Evolutionary conservation across 2,113 vertebrate genomes (phyloP), one percentile per base, ranked within the genome.

Genomic region (Gnathonemus longibarbis): DNA sequence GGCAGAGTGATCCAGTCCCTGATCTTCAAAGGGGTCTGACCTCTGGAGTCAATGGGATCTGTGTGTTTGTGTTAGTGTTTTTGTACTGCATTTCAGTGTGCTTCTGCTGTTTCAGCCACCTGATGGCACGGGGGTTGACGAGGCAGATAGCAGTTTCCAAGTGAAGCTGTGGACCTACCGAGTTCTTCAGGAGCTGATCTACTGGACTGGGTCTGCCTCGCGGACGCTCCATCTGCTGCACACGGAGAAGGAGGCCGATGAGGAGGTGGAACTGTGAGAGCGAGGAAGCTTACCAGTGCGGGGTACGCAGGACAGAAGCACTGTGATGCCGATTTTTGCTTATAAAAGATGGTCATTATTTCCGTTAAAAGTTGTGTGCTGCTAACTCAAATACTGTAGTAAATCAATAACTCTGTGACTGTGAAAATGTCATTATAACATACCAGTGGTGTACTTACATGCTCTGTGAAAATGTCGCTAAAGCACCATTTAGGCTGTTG

Each of bases 101-200:
- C 45, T 53, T 11, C 85, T 27, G 11, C 85, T 21, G 84, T 8
- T 39, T 89, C 92, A 70, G 88, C 88, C 58, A 56, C 1, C 53
- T 90, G 52, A 53, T 95, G 95, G 95, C 94, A 91, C 89, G 0
- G 95, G 96, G 39, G 94, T 94, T 4, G 90, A 90, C 0, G 93
- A 93, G 15, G 95, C 94, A 42, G 89, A 84, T 21, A 89, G 87
- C 3, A 87, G 87, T 35, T 96, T 96, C 10, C 93, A 89, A 0
- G 89, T 92, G 17, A 96, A 96, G 93, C 88, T 96, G 91, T 96
- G 96, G 96, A 96, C 94, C 89, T 94, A 95, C 90, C 93, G 92
- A 8, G 95, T 96, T 90, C 91, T 96, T 89, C 92, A 93, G 93
- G 96, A 96, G 92, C 93, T 96, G 1, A 92, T 95, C 90, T 95